Evolutionary conservation across 2,797 vertebrate species (phyloP), one percentile per base, ranked within the genome.

Genomic region (Liparis tanakae): DNA sequence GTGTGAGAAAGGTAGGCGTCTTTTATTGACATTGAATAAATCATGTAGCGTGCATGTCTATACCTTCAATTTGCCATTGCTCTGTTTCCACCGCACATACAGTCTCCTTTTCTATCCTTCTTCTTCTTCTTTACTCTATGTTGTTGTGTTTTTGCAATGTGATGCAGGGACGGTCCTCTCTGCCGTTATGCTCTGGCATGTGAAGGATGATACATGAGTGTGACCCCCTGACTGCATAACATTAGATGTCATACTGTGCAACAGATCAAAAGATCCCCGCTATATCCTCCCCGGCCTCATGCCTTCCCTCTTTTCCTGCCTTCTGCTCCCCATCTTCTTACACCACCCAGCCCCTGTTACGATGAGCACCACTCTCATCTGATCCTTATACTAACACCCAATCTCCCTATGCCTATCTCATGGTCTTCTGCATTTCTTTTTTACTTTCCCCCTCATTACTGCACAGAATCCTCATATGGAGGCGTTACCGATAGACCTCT

Each of bases 1-100:
- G 82, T 99, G 98, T 90, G 97, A 99, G 86, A 98, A 95, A 97
- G 98, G 98, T 99, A 87, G 41, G 85, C 33, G 79, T 75, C n/a
- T 72, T 67, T 79, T 79, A 81, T 54, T 64, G 44, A 68, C 78
- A 50, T 39, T 18, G 30, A 79, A 78, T 67, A 44, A 66, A 79
- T 78, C 56, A 72, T 81, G 76, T 34, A 69, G 22, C 34, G 57
- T 66, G n/a, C 64, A 74, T 85, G 71, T 69, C 25, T 69, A 58
- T 37, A 72, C 33, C 44, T 72, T 69, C 61, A 4, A 15, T 79
- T 70, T 63, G 51, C 51, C 65, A 53, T n/a, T 43, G 41, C 41
- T 75, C 37, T 37, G 14, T 74, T 81, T 41, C 0, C 53, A 72
- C 17, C 67, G 70, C 50, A 66, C 46, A 58, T 70, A 69, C 65